phyloP scores from a whole-genome alignment of 1,140 invertebrate genomes.

The Nasonia giraulti region DNA sequence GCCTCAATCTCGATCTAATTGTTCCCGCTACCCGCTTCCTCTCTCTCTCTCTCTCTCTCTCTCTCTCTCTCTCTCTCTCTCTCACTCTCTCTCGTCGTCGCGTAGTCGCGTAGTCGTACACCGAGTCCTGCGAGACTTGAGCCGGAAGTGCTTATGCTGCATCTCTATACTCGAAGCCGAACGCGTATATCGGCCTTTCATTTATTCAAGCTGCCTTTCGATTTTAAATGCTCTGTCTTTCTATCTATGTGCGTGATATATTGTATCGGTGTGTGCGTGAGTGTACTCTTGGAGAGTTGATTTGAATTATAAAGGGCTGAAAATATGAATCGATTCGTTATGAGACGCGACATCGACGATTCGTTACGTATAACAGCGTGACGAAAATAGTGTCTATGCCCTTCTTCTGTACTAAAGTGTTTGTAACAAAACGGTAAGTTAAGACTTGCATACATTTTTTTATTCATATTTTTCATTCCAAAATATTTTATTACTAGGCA shows the following conservation, averaged over 20 bases:
- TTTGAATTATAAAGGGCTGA: constrained; percentile 36
- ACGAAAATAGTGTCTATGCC: not conserved
- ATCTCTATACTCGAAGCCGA: not conserved
- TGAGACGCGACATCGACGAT: constrained; percentile 3
- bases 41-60: constrained; percentile 36
- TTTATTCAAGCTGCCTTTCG: constrained; percentile 46
- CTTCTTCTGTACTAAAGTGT: not conserved
- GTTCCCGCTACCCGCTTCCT: constrained; percentile 44
- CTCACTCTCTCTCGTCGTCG: constrained; percentile 24
- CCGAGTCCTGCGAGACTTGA: constrained; percentile 48
- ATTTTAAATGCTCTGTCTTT: constrained; percentile 34
- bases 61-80: constrained; percentile 36
- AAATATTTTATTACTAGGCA: too few species aligned
- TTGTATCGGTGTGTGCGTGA: not conserved
- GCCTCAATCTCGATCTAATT: constrained; percentile 58
- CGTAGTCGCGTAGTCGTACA: not conserved
- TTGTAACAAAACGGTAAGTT: not conserved
- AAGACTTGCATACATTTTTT: too few species aligned
- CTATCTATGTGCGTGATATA: not conserved
- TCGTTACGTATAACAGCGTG: constrained; percentile 8
- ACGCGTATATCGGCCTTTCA: constrained; percentile 35
- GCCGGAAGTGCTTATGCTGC: constrained; percentile 62
- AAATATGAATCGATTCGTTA: constrained; percentile 39
- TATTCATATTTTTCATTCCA: too few species aligned
- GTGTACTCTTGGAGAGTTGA: constrained; percentile 4